These are phyloP conservation scores for Pseudomyrmex flavicornis DNA, from an alignment of 1,140 invertebrate genomes.

Conservation along the genomic window DNA sequence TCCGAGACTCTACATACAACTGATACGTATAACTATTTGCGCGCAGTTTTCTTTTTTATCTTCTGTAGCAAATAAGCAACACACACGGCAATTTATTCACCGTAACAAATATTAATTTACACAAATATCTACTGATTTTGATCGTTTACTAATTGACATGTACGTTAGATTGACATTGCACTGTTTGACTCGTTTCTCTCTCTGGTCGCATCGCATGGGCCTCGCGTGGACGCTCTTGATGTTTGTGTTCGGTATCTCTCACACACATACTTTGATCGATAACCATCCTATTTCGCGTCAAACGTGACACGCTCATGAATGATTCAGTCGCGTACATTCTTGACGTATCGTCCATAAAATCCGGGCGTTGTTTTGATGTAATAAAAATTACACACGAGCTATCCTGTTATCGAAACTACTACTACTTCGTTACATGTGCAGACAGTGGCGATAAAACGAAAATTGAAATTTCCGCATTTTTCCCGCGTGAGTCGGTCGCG, in stretches of 20 bases:
- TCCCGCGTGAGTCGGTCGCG: background rate
- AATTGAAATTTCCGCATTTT: background rate
- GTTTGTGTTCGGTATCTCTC: conserved; percentile 9
- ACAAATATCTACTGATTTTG: conserved; percentile 5
- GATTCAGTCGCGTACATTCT: conserved; percentile 47
- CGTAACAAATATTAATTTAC: conserved; percentile 5
- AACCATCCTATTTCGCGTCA: conserved; percentile 34
- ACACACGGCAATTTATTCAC: background rate
- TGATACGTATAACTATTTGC: too few relatives aligned
- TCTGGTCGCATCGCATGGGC: conserved; percentile 17
- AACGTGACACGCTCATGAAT: conserved; percentile 53
- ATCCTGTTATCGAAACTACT: conserved; percentile 15
- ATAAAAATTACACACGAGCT: conserved; percentile 48
- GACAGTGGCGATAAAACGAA: conserved; percentile 32
- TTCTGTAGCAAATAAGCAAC: background rate
- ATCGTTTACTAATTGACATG: conserved; percentile 15
- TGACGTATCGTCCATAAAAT: conserved; percentile 49
- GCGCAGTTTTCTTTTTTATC: too few relatives aligned
- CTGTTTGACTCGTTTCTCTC: conserved; percentile 32
- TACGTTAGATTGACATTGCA: background rate
- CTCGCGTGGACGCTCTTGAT: conserved; percentile 25
- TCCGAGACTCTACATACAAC: too few relatives aligned
- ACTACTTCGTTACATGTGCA: background rate
- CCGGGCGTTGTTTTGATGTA: conserved; percentile 26
- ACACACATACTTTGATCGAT: conserved; percentile 46